Evolutionary conservation across 2,113 vertebrate genomes (phyloP).

Genomic region (Serinus canaria): DNA sequence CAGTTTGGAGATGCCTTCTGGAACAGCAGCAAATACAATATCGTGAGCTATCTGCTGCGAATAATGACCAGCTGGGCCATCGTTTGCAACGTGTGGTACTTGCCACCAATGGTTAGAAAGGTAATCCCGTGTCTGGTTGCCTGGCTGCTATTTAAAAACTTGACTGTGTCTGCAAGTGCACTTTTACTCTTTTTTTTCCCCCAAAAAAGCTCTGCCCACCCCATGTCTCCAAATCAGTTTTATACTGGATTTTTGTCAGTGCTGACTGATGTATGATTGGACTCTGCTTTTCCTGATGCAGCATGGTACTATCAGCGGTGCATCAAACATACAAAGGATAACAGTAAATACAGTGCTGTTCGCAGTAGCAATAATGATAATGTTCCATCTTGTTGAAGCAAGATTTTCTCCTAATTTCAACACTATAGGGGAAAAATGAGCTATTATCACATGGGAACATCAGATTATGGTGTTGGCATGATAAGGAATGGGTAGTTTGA

Average conservation of each 20-base stretch:
- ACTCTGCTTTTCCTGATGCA: not conserved
- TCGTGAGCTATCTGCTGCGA: constrained; percentile 90
- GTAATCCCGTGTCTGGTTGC: constrained; percentile 58
- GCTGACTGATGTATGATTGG: not conserved
- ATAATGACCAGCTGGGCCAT: constrained; percentile 98
- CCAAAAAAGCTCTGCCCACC: not conserved
- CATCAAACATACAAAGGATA: not conserved
- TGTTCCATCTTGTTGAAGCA: not conserved
- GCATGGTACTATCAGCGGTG: not conserved
- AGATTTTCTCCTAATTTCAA: not conserved
- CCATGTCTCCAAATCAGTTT: not conserved
- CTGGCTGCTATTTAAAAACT: not conserved
- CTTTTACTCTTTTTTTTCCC: not conserved
- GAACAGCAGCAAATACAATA: constrained; percentile 93
- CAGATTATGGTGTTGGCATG: not conserved
- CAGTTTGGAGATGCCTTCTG: constrained; percentile 96
- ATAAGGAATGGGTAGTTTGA: not conserved
- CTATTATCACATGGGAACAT: not conserved
- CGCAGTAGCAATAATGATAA: not conserved
- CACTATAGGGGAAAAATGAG: not conserved
- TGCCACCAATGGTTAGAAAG: constrained; percentile 90
- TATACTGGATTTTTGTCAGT: not conserved
- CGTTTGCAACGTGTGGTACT: constrained; percentile 94
- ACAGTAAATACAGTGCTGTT: not conserved
- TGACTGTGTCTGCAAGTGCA: not conserved